Conservation (phyloP, 1,140 invertebrate genomes). For the Geopemphigus sp. region DNA sequence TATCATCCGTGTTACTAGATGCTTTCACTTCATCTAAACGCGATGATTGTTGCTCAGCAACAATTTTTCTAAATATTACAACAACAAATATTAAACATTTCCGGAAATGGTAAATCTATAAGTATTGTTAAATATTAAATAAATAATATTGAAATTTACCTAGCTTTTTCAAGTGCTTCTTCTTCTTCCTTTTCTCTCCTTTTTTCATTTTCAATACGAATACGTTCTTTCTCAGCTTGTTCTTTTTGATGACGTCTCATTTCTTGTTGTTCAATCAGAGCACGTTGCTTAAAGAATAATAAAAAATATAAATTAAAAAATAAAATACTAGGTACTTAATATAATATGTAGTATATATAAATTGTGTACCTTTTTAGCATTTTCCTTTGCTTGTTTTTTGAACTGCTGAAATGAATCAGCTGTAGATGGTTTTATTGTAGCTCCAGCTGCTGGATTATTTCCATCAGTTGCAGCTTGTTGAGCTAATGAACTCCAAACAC, state of each 20-base stretch:
- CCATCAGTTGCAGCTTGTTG: constrained; percentile 69
- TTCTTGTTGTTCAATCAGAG: constrained; percentile 78
- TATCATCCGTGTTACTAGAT: constrained; percentile 58
- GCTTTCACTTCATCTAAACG: constrained; percentile 63
- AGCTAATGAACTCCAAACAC: constrained; percentile 87
- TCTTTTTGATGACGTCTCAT: constrained; percentile 75
- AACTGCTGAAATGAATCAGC: constrained; percentile 74
- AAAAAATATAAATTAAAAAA: constrained; percentile 37
- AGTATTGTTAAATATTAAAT: not conserved
- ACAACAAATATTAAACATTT: not conserved
- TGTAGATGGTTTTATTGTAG: constrained; percentile 54
- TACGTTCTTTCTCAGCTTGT: constrained; percentile 76
- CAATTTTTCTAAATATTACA: constrained; percentile 59
- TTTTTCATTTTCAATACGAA: constrained; percentile 75
- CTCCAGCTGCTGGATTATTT: constrained; percentile 52
- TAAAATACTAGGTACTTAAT: not conserved
- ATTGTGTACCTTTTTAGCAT: constrained; percentile 72
- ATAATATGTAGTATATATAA: not conserved
- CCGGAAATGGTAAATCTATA: not conserved
- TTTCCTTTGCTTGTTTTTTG: constrained; percentile 92
- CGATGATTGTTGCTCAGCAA: constrained; percentile 58
- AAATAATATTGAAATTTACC: constrained; percentile 55
- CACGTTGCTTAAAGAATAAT: constrained; percentile 63
- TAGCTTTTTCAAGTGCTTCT: constrained; percentile 69
- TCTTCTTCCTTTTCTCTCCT: constrained; percentile 77